These are phyloP conservation scores for Calameuta pallipes DNA, from an alignment of 2,888 invertebrate species.

Conservation along the genomic window DNA sequence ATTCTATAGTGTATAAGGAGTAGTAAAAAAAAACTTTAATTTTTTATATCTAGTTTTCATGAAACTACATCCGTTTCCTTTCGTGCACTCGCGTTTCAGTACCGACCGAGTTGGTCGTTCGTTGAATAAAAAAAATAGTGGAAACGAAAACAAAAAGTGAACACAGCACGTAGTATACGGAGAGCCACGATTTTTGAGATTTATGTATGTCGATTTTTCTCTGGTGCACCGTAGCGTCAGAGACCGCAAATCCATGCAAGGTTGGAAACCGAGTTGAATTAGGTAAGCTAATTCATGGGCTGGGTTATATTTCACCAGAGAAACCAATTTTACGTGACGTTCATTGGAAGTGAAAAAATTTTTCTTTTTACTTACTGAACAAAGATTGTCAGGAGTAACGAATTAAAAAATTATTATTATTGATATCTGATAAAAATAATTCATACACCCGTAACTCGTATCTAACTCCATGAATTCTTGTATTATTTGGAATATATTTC, in stretches of 20 bases:
- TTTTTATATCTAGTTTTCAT: not conserved
- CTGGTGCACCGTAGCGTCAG: not conserved
- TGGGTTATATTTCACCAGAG: not conserved
- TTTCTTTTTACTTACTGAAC: not conserved
- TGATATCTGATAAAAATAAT: not conserved
- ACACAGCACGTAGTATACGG: not conserved
- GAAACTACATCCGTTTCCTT: not conserved
- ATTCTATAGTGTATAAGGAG: not conserved
- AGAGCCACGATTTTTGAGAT: not conserved
- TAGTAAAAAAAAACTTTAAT: not conserved
- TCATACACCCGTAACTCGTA: not conserved
- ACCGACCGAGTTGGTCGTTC: not conserved
- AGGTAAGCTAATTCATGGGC: not conserved
- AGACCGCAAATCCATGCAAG: not conserved
- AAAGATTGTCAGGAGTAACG: not conserved
- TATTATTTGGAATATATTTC: not conserved
- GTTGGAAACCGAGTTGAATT: not conserved
- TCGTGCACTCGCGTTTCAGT: not conserved
- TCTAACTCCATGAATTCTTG: not conserved
- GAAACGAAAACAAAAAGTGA: not conserved
- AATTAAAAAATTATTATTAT: not conserved
- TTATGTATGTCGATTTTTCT: not conserved
- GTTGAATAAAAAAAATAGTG: not conserved
- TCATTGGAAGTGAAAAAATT: not conserved
- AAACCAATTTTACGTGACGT: not conserved